Conservation (phyloP, 2,888 invertebrate species). For the Helicoverpa assulta region DNA sequence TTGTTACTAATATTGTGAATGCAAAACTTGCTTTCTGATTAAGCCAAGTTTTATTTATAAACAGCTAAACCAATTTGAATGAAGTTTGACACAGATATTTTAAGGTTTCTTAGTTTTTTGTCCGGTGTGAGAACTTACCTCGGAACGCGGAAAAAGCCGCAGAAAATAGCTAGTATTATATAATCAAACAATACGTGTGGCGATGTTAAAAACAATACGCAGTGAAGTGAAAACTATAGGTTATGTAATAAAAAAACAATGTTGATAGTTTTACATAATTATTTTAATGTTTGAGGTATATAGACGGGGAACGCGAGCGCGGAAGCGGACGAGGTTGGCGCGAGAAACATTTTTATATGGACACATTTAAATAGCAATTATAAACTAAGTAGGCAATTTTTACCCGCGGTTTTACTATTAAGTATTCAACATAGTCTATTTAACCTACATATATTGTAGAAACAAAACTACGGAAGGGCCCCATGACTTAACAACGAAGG, state of each 20-base stretch:
- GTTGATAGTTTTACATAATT: slow-evolving; percentile 62
- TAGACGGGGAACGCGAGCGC: slow-evolving; percentile 11
- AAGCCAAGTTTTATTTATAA: no score
- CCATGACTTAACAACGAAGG: no score
- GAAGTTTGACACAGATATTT: no score
- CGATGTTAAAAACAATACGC: slow-evolving; percentile 54
- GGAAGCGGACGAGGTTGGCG: slow-evolving; percentile 13
- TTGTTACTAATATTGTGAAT: not conserved
- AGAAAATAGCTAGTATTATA: slow-evolving; percentile 19
- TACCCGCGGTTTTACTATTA: not conserved
- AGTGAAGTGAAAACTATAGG: slow-evolving; percentile 59
- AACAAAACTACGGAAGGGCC: no score
- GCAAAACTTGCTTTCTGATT: no score
- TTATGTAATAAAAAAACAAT: slow-evolving; percentile 61
- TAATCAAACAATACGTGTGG: slow-evolving; percentile 26
- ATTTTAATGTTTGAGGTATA: slow-evolving; percentile 45
- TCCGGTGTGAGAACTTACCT: no score
- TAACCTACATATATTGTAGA: no score
- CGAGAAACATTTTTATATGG: not conserved
- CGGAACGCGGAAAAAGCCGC: no score
- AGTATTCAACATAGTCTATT: no score
- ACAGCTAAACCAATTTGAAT: no score
- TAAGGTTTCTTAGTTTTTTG: no score
- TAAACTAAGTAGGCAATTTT: not conserved
- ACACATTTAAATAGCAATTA: not conserved